Base-by-base conservation (phyloP, 2,888 invertebrate genomes). In the Drosophila multiciliata region DNA sequence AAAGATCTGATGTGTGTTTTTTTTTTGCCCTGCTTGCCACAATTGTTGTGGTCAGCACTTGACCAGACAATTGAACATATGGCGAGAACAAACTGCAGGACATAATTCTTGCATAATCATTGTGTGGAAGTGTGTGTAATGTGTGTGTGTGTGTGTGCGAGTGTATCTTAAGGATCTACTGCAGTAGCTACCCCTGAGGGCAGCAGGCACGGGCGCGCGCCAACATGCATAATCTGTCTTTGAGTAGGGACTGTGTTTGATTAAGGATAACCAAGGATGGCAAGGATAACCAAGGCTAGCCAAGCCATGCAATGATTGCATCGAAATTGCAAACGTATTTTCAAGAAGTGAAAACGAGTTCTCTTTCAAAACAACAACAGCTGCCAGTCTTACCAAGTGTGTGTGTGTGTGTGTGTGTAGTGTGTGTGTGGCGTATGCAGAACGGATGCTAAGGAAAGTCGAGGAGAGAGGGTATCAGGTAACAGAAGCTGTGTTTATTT, bases 171-270 rank as follows among this genome's bases (percentile, higher is more conserved):
- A 55, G 62, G 66, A 80, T 86, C 75, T 70, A 52, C 35, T 35
- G 23, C 72, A 70, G 75, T 74, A 75, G 70, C 61, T 42, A 55
- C 29, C 29, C 29, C 32, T 17, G 15, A 32, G 23, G 48, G 23
- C 23, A 48, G 38, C 33, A 40, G 36, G 42, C 20, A 49, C 32
- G 71, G 68, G 70, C 82, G 75, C 75, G 80, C 83, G 80, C 76
- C 83, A 82, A 73, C 77, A 67, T 81, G 81, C 75, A 78, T 87
- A 90, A 88, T 87, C 90, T 80, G 54, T 57, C 69, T 83, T 75
- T 86, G 75, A 74, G 71, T 32, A 83, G 63, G 72, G 50, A 69
- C 69, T 70, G 55, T 61, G 67, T 73, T 81, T 77, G 77, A 87
- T 84, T 68, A 70, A 62, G 78, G 69, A 80, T 68, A 32, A 50